Base-by-base conservation (phyloP, 23 tunicate species). In the Ascidia mentula region DNA sequence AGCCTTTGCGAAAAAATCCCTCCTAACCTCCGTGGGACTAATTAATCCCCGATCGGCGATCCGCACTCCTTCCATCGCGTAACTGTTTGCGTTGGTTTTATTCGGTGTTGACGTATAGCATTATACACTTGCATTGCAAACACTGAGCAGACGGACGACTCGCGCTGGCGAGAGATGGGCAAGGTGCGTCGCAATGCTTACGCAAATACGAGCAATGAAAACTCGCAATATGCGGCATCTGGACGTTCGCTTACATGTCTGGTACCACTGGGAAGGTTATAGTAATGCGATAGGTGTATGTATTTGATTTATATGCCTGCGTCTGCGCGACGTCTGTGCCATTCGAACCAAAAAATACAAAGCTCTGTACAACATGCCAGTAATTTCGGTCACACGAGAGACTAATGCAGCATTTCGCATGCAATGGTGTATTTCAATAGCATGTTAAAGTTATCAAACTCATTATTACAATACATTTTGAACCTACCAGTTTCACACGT, bases 41-140 rank as follows among this genome's bases (percentile, higher is more conserved):
- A 53, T 53, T 53, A 53, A 53, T 53, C 65, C 65, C 65, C 65
- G 65, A 53, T 26, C 65, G 65, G 24, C 22, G 13, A 53, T 53
- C 28, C 65, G 4, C 24, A 3, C 28, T 28, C 65, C 22, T 20
- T 20, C 65, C 28, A 20, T 20, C 22, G 65, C 28, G 28, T 26
- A 26, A 9, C 65, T 53, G 24, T 53, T 53, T 53, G 65, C 65
- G 24, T 9, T 53, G 65, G 65, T 28, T 28, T 53, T 20, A 53
- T 53, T 28, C 65, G 24, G 28, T 53, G 65, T 53, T 53, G 65
- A 28, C 24, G 28, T 5, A 53, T 20, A 20, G 65, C 65, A 53
- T 53, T 53, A 53, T 53, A 26, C 13, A 28, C 65, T n/a, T n/a
- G 65, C 24, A 5, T 3, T 53, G 65, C 65, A 53, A 53, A 53